A percentile compares a stretch with the other conserved stretches of the same genome.
Conservation (phyloP, 2,113 vertebrate species). For the Cyanistes caeruleus region DNA sequence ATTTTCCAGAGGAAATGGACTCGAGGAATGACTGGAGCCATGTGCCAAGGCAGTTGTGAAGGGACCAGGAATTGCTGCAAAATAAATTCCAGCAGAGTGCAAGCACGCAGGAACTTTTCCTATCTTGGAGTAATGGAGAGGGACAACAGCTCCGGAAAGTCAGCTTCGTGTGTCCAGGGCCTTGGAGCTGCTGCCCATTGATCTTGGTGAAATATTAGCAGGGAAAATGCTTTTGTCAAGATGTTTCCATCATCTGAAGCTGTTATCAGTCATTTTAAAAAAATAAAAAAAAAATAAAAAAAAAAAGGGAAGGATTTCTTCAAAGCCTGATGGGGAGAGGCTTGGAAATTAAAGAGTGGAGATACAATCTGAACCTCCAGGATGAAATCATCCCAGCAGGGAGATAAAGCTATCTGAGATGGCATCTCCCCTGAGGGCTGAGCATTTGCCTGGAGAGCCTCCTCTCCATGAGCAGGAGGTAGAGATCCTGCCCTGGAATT, state of each 20-base stretch:
- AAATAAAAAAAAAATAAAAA: rapidly evolving
- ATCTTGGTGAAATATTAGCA: not conserved
- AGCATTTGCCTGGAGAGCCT: constrained; percentile 48
- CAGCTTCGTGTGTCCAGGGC: not conserved
- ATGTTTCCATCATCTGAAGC: not conserved
- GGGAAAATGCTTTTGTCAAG: not conserved
- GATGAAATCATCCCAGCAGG: constrained; percentile 64
- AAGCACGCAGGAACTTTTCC: not conserved
- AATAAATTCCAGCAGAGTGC: not conserved
- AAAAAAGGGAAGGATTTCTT: not conserved
- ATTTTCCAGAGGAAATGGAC: constrained; percentile 62
- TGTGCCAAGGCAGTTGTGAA: not conserved
- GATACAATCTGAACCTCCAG: constrained; percentile 54
- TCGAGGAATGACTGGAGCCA: constrained; percentile 2
- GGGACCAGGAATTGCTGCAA: not conserved
- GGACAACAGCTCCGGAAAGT: not conserved
- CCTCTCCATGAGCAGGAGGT: not conserved
- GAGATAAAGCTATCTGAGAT: constrained; percentile 32
- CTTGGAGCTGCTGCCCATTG: not conserved
- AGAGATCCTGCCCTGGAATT: not conserved
- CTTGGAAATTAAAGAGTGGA: constrained; percentile 53
- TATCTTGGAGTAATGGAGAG: not conserved
- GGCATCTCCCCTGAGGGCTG: constrained; percentile 35
- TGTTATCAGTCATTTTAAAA: not conserved
- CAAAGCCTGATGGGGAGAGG: constrained; percentile 53